phyloP scores from a whole-genome alignment of 2,113 vertebrate genomes.

The Channa argus region DNA sequence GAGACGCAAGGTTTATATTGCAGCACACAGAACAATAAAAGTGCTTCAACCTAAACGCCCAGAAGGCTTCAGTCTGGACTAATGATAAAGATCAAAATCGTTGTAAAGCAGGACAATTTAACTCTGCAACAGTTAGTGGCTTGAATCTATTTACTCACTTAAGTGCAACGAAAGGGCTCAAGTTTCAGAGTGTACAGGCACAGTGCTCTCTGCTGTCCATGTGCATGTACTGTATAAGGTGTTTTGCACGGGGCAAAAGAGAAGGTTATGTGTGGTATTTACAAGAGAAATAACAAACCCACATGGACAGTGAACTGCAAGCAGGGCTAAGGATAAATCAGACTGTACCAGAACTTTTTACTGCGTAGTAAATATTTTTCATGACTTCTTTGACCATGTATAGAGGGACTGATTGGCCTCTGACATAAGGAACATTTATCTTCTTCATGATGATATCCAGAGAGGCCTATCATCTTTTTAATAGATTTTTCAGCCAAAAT shows the following conservation, averaged over 20 bases:
- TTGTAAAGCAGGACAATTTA: not conserved
- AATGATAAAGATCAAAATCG: not conserved
- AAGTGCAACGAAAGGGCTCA: not conserved
- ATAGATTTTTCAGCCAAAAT: conserved; percentile 11
- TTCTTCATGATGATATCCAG: conserved; percentile 34
- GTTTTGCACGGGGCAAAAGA: not conserved
- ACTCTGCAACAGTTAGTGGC: not conserved
- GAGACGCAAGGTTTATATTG: not conserved
- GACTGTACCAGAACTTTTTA: conserved; percentile 12
- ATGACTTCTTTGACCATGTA: conserved; percentile 5
- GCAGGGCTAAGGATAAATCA: conserved; percentile 19
- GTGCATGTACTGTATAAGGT: conserved; percentile 28
- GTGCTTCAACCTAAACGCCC: too few species aligned
- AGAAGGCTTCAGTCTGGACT: not conserved
- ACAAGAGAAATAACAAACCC: conserved; percentile 28
- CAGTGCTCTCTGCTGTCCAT: conserved; percentile 52
- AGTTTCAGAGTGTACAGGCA: conserved; percentile 19
- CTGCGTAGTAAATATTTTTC: conserved; percentile 26
- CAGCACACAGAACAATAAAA: not conserved
- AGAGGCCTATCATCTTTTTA: conserved; percentile 27
- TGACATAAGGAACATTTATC: conserved; percentile 26
- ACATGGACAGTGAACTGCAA: conserved; percentile 26
- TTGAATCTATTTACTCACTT: not conserved
- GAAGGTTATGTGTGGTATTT: conserved; percentile 21
- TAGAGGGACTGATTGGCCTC: conserved; percentile 19